These are phyloP conservation scores for Crotophaga sulcirostris DNA, from an alignment of 2,113 vertebrate genomes.

Conservation along the genomic window DNA sequence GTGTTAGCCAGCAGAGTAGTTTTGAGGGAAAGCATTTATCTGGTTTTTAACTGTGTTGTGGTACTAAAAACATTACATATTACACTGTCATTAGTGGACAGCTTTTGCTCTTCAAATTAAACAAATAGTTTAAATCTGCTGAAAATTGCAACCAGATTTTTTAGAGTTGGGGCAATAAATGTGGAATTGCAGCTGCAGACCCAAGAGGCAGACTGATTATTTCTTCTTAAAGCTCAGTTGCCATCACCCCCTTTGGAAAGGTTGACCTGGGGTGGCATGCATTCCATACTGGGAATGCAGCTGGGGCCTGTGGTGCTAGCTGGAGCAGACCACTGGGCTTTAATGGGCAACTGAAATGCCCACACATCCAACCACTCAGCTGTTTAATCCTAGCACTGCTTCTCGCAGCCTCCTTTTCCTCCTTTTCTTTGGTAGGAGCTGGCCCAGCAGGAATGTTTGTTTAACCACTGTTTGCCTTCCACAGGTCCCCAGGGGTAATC, in stretches of 20 bases:
- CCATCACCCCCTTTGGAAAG: background rate
- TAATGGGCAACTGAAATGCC: background rate
- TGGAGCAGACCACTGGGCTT: background rate
- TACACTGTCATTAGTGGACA: background rate
- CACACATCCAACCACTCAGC: rapidly evolving
- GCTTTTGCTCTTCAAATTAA: background rate
- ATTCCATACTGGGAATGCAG: background rate
- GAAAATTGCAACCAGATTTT: background rate
- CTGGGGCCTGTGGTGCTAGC: background rate
- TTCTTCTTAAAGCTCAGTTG: background rate
- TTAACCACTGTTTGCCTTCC: background rate
- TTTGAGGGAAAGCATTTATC: background rate
- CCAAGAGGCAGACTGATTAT: background rate
- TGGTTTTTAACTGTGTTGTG: background rate
- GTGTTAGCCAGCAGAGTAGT: background rate
- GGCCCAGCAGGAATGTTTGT: background rate
- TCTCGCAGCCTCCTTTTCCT: background rate
- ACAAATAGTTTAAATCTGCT: background rate
- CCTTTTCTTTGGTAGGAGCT: background rate
- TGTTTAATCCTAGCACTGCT: rapidly evolving
- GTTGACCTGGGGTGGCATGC: background rate
- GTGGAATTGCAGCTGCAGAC: background rate
- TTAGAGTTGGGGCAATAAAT: background rate
- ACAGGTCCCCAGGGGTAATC: rapidly evolving
- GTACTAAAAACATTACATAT: background rate